phyloP scores from a whole-genome alignment of 2,113 vertebrate species.

The Mandrillus leucophaeus region DNA sequence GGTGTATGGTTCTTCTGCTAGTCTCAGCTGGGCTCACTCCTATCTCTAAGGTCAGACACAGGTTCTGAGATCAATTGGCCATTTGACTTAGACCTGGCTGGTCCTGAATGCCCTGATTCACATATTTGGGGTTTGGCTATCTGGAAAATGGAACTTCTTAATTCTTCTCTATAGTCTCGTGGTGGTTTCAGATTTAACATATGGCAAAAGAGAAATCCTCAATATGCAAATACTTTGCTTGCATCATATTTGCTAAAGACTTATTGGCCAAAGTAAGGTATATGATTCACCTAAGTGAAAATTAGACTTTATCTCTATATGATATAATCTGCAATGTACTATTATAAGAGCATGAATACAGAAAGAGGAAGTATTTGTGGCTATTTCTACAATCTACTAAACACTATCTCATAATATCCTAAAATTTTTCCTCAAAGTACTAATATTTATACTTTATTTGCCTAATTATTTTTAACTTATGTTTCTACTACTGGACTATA shows the following conservation, averaged over 20 bases:
- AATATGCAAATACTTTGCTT: not conserved
- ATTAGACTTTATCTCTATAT: not conserved
- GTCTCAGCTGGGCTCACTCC: not conserved
- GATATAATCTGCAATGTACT: not conserved
- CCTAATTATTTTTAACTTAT: not conserved
- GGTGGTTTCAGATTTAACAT: not conserved
- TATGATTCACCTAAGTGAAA: not conserved
- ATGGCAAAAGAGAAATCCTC: not conserved
- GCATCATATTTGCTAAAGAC: not conserved
- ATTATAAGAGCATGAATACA: not conserved
- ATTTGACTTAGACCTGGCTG: not conserved
- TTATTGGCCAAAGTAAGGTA: not conserved
- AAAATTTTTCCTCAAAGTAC: not conserved
- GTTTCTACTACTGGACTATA: not conserved
- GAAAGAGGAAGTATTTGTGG: not conserved
- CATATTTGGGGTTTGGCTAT: not conserved
- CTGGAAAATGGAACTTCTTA: not conserved
- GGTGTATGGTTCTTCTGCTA: not conserved
- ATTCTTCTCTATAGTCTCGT: not conserved
- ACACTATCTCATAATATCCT: not conserved
- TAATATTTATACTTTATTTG: not conserved
- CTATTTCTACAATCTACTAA: not conserved
- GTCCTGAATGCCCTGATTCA: not conserved
- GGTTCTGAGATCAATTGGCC: not conserved
- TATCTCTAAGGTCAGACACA: not conserved